Evolutionary conservation across 2,113 vertebrate species (phyloP), one percentile per base, ranked within the genome.

Genomic region (Indicator indicator): DNA sequence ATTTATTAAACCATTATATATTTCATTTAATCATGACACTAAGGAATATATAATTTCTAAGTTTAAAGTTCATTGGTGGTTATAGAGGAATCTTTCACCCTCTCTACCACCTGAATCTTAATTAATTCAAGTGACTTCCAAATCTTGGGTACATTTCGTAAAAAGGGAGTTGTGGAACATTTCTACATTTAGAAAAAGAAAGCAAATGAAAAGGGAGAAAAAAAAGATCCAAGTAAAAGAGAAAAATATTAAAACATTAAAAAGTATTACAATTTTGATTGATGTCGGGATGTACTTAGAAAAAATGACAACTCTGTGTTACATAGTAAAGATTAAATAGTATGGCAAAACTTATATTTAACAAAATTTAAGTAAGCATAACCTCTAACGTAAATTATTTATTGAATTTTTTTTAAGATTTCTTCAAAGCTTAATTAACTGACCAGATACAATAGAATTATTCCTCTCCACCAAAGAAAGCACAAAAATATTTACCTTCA

Each of bases 181-280:
- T 60, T 59, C 23, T 73, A n/a, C 28, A 65, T 62, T 20, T 71
- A 52, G 15, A n/a, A 44, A 83, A 68, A 72, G 2, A 16, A 77
- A 60, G 18, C 4, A 42, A 11, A 17, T 0, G 18, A 46, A 46
- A 24, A 2, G 30, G 7, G 13, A 8, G 1, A 2, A 0, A 4
- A 4, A 7, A 5, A 11, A 20, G 5, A 64, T 2, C 9, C 60
- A 48, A 65, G 48, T 24, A n/a, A 52, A 69, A 9, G 9, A 30
- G 21, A 38, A 32, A 40, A 62, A 38, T 48, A 48, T 48, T 48
- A 48, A 48, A 21, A 48, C 48, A 48, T 48, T 10, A 48, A 48
- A 21, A 48, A 21, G 21, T 48, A 65, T 19, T 5, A 68, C 60
- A 83, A 2, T 12, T 42, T 46, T 33, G 12, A n/a, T 33, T 10